Evolutionary conservation across 1,140 invertebrate genomes (phyloP).

Genomic region (Asobara japonica): DNA sequence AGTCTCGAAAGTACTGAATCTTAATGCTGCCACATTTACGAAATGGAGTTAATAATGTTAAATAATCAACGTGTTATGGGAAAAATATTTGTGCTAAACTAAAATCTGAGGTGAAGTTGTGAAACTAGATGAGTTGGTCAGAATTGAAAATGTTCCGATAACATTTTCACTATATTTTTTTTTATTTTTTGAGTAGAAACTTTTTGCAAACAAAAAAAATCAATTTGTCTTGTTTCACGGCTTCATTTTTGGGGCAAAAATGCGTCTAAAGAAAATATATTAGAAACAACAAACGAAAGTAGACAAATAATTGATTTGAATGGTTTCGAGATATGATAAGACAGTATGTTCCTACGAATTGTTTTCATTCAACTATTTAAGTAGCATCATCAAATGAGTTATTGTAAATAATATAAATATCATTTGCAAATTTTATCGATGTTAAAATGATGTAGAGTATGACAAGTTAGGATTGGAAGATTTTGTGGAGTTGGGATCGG

Average conservation of each 20-base stretch:
- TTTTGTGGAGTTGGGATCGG: not conserved
- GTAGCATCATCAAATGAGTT: not conserved
- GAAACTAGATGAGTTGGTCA: no score
- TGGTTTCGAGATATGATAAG: not conserved
- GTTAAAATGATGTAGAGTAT: not conserved
- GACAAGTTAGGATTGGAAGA: not conserved
- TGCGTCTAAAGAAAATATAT: not conserved
- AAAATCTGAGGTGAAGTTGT: no score
- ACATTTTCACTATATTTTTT: no score
- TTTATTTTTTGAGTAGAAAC: no score
- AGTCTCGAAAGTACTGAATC: constrained; percentile 19
- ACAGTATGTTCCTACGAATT: not conserved
- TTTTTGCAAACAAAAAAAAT: constrained; percentile 10
- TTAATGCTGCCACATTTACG: constrained; percentile 21
- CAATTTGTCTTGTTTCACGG: not conserved
- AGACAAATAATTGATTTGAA: not conserved
- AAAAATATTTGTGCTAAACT: not conserved
- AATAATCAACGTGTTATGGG: constrained; percentile 8
- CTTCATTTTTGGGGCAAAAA: not conserved
- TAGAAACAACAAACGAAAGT: constrained; percentile 1
- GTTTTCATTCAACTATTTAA: no score
- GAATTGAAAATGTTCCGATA: no score
- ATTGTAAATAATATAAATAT: constrained; percentile 5
- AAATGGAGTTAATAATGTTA: constrained; percentile 16
- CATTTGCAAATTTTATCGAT: not conserved